These are phyloP conservation scores for Mormyrops boulengeri DNA, from an alignment of 2,797 vertebrate species.

Conservation along the genomic window DNA sequence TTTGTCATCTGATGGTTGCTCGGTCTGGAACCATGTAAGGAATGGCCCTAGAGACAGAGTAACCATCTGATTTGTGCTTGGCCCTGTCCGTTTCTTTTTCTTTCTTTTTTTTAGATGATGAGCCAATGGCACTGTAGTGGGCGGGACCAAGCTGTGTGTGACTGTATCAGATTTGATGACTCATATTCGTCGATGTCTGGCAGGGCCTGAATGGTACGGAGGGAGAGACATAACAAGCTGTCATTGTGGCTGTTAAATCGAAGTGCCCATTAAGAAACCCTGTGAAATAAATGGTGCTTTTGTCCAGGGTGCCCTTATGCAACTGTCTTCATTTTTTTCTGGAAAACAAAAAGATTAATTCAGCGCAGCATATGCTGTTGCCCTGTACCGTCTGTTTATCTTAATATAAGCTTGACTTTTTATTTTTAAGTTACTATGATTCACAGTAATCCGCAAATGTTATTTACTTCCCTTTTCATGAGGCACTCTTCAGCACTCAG, in stretches of 20 bases:
- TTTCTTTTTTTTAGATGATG: not conserved
- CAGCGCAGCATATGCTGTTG: not conserved
- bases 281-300: not conserved
- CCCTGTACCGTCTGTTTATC: not conserved
- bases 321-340: not conserved
- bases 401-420: not conserved
- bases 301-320: not conserved
- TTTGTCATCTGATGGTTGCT: not conserved
- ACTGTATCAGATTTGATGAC: not conserved
- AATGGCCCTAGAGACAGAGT: not conserved
- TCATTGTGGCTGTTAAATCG: not conserved
- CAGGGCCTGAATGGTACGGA: not conserved
- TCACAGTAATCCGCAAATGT: not conserved
- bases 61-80: not conserved
- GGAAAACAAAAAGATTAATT: not conserved
- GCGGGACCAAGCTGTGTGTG: not conserved
- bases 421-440: not conserved
- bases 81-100: not conserved
- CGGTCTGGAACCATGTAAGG: not conserved
- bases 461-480: not conserved
- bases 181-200: not conserved
- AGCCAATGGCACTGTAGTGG: not conserved
- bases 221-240: conserved; percentile 3
- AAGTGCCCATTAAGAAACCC: not conserved
- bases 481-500: not conserved